phyloP scores from a whole-genome alignment of 2,888 invertebrate genomes.

The Nemapogon koenigi region DNA sequence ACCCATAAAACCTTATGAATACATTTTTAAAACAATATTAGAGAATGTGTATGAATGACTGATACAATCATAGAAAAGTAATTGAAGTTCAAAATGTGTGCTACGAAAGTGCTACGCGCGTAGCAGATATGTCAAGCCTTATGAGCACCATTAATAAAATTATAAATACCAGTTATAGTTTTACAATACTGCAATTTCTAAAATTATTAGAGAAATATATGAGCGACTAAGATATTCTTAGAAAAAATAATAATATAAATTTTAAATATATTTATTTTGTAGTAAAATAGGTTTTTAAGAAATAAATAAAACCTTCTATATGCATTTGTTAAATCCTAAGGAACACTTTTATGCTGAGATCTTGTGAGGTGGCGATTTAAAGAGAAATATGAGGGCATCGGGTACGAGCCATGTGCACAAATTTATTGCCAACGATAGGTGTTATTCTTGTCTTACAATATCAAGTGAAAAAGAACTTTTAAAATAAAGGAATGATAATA shows the following conservation, averaged over 20 bases:
- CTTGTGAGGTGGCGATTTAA: conserved; percentile 14
- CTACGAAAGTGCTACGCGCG: too few relatives aligned
- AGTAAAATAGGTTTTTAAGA: not conserved
- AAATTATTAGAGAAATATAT: too few relatives aligned
- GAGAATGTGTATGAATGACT: too few relatives aligned
- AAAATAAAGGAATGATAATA: conserved; percentile 4
- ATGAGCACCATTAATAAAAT: too few relatives aligned
- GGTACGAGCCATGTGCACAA: conserved; percentile 11
- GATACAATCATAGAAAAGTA: too few relatives aligned
- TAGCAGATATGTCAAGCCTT: too few relatives aligned
- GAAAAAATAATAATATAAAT: not conserved
- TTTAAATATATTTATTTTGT: not conserved
- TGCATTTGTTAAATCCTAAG: conserved; percentile 9
- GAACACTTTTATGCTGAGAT: conserved; percentile 12
- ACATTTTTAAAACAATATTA: too few relatives aligned
- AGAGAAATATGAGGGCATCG: conserved; percentile 13
- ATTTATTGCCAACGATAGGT: conserved; percentile 7
- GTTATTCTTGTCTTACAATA: conserved; percentile 3
- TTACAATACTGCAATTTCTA: too few relatives aligned
- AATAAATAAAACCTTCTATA: not conserved
- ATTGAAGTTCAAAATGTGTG: too few relatives aligned
- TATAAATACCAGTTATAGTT: too few relatives aligned
- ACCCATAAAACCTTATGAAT: too few relatives aligned
- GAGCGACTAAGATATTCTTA: too few relatives aligned
- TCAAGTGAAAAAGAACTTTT: not conserved